Conservation (phyloP, 2,888 invertebrate genomes). For the Augochlorella aurata region DNA sequence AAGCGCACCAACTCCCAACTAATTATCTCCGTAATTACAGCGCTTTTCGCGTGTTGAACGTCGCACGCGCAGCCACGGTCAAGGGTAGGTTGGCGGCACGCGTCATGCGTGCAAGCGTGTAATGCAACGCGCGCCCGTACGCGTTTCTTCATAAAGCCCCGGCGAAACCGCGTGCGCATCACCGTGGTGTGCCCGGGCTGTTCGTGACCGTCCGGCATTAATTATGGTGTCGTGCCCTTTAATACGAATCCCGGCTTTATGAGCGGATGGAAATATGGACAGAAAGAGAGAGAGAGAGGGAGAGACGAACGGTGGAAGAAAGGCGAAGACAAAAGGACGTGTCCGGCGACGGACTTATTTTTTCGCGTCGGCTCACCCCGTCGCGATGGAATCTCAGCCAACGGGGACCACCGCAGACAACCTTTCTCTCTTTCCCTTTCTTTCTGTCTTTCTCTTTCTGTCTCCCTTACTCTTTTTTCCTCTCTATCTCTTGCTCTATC, state of each 20-base stretch:
- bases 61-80: constrained; percentile 33
- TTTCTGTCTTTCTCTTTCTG: not conserved
- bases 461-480: not conserved
- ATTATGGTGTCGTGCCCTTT: constrained; percentile 65
- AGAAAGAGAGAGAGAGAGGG: not conserved
- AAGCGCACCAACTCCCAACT: constrained; percentile 5
- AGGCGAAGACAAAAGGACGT: constrained; percentile 61
- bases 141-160: constrained; percentile 47
- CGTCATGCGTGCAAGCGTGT: constrained; percentile 50
- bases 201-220: constrained; percentile 68
- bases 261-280: constrained; percentile 1
- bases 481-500: not conserved
- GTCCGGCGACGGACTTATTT: constrained; percentile 59
- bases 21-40: constrained; percentile 51
- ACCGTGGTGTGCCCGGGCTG: constrained; percentile 27
- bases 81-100: constrained; percentile 53
- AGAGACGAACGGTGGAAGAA: not conserved
- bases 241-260: constrained; percentile 65
- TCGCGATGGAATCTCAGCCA: constrained; percentile 42
- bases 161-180: constrained; percentile 43
- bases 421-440: not conserved
- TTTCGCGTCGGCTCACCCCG: constrained; percentile 55
- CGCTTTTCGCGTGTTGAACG: constrained; percentile 18
- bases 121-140: constrained; percentile 22
- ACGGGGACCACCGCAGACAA: not conserved